A percentile compares a stretch with the other conserved stretches of the same genome.
These are phyloP conservation scores for Cryptocheilus praepositus DNA, from an alignment of 2,888 invertebrate genomes.

Conservation along the genomic window DNA sequence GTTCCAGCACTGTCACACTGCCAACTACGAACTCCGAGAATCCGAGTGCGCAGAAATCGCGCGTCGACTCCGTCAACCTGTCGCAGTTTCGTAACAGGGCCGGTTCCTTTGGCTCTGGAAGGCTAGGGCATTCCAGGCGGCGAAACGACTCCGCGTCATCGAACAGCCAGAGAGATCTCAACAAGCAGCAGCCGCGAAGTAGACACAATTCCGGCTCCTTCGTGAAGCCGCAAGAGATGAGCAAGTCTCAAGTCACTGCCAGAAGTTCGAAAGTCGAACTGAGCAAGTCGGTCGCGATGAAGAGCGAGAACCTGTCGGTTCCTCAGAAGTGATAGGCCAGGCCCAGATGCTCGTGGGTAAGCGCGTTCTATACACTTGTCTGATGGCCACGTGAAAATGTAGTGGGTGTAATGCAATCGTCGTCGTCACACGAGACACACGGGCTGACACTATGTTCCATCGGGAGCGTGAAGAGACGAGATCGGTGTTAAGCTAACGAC, in stretches of 20 bases:
- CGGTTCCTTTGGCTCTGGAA: conserved; percentile 71
- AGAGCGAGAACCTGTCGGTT: conserved; percentile 29
- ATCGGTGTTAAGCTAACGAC: conserved; percentile 3
- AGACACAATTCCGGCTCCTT: conserved; percentile 66
- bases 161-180: conserved; percentile 60
- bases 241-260: conserved; percentile 45
- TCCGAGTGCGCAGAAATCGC: conserved; percentile 52
- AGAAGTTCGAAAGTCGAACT: conserved; percentile 39
- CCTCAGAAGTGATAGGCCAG: conserved; percentile 36
- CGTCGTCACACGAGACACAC: neutral
- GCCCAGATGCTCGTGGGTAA: conserved; percentile 21
- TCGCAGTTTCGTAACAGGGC: conserved; percentile 68
- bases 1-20: conserved; percentile 67
- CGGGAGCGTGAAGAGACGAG: conserved; percentile 5
- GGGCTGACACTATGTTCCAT: neutral
- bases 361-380: conserved; percentile 15
- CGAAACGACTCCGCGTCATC: conserved; percentile 58
- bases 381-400: neutral
- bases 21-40: conserved; percentile 50
- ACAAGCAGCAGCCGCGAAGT: conserved; percentile 60
- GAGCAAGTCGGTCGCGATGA: conserved; percentile 37
- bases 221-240: conserved; percentile 58
- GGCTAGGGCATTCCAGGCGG: conserved; percentile 63
- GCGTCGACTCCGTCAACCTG: conserved; percentile 59
- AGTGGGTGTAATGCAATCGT: conserved; percentile 1